Conservation (phyloP, 2,113 vertebrate genomes). For the Poeciliopsis prolifica region DNA sequence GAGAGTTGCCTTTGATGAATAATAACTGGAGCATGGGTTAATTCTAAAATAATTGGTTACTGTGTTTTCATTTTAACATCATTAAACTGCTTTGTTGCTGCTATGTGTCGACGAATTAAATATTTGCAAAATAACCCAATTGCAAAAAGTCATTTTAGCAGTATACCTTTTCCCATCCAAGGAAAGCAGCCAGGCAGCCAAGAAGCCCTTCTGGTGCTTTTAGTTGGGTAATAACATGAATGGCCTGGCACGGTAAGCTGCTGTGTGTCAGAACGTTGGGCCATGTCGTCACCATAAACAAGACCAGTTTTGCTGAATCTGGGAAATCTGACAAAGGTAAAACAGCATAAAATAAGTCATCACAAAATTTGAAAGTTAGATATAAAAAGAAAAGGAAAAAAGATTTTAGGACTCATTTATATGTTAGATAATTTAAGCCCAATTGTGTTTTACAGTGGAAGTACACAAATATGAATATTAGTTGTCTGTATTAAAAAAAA, state of each 20-base stretch:
- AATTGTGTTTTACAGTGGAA: background rate
- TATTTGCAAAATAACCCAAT: no score
- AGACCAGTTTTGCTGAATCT: constrained; percentile 84
- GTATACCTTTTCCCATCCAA: constrained; percentile 88
- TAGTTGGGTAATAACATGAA: constrained; percentile 85
- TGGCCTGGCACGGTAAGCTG: constrained; percentile 83
- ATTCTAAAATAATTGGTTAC: no score
- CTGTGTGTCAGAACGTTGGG: constrained; percentile 80
- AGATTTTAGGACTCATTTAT: background rate
- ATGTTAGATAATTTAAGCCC: background rate
- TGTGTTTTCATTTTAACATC: no score
- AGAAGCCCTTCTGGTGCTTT: constrained; percentile 80
- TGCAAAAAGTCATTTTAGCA: background rate
- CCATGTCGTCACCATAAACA: constrained; percentile 92
- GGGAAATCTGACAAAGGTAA: constrained; percentile 82
- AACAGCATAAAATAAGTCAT: background rate
- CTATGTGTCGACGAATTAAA: no score
- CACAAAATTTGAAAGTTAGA: background rate
- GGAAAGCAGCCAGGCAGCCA: constrained; percentile 80
- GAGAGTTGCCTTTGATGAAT: no score
- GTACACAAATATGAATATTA: no score
- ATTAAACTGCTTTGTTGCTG: no score
- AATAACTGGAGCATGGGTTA: no score
- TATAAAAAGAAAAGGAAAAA: background rate
- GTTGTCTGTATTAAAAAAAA: no score